Base-by-base conservation (phyloP, 2,113 vertebrate species). In the Capreolus pygargus region DNA sequence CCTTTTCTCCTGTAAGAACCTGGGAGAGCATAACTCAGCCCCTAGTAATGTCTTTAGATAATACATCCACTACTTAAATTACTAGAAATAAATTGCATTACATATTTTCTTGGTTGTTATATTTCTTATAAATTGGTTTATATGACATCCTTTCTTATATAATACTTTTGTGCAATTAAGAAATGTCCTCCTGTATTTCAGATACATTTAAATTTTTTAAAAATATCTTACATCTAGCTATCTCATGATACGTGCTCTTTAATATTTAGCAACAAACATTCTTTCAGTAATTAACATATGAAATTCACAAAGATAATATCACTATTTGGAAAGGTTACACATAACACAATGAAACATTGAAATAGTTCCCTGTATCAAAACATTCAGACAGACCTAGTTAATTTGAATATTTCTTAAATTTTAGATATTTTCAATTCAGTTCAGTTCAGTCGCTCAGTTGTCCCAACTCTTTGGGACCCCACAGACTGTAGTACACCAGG, bases 331-430 rank as follows among this genome's bases (percentile, higher is more conserved):
- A 96, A 86, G 7, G 1, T 58, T 85, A 39, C 1, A 19, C 30
- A 19, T 55, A 50, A 64, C 4, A 60, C 21, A 43, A 27, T 16
- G 5, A 52, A 57, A 58, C 84, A 50, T 33, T 88, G 15, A 86
- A 52, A 19, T 60, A 91, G 21, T 84, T 58, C 16, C 58, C 25
- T 55, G 2, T 91, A 58, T 79, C 60, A 89, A 43, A 54, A 89
- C 10, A 67, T 94, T 88, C 61, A 95, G 36, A 61, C 7, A 91
- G 14, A 60, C 7, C 0, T 74, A 78, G 4, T 47, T 84, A 92
- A 82, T 87, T 86, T 94, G 15, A 95, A 83, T 86, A 58, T 45
- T 89, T 94, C 91, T 96, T 54, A 64, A 5, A 27, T 81, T 97
- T 84, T 97, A 86, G 28, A 85, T 84, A 82, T 36, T 50, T 96